These are phyloP conservation scores for Rattus norvegicus DNA, from an alignment of 2,113 vertebrate genomes.

Conservation along the genomic window DNA sequence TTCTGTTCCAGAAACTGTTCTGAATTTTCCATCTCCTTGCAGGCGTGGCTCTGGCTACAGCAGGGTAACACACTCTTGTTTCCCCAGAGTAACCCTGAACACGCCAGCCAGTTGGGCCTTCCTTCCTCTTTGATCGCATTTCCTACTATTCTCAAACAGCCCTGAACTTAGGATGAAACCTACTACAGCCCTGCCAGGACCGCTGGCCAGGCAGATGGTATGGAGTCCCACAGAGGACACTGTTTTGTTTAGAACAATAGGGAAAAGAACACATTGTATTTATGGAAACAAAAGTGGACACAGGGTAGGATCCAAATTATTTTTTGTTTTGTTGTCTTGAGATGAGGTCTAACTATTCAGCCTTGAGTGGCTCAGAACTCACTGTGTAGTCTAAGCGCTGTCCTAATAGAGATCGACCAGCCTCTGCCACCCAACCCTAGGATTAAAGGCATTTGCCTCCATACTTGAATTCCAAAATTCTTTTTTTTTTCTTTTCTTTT, in stretches of 20 bases:
- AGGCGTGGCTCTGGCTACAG: not conserved
- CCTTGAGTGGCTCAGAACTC: not conserved
- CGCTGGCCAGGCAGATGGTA: not conserved
- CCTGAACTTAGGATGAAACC: not conserved
- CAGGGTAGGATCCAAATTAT: not conserved
- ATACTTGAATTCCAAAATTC: not conserved
- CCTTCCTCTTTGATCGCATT: not conserved
- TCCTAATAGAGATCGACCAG: not conserved
- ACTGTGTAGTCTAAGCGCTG: not conserved
- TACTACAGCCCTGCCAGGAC: not conserved
- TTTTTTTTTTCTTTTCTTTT: too few relatives aligned
- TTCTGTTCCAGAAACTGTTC: not conserved
- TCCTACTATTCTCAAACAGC: not conserved
- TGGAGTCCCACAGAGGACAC: not conserved
- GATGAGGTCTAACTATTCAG: not conserved
- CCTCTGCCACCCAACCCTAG: not conserved
- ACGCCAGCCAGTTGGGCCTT: not conserved
- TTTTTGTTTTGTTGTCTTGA: not conserved
- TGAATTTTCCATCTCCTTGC: slow-evolving; percentile 4
- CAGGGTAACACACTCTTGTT: too few relatives aligned
- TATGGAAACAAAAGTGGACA: not conserved
- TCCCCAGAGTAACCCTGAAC: not conserved
- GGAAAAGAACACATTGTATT: slow-evolving; percentile 28
- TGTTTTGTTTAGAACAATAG: not conserved
- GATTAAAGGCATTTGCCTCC: not conserved